Evolutionary conservation across 2,113 vertebrate genomes (phyloP), one percentile per base, ranked within the genome.

Genomic region (Desmodus rotundus): DNA sequence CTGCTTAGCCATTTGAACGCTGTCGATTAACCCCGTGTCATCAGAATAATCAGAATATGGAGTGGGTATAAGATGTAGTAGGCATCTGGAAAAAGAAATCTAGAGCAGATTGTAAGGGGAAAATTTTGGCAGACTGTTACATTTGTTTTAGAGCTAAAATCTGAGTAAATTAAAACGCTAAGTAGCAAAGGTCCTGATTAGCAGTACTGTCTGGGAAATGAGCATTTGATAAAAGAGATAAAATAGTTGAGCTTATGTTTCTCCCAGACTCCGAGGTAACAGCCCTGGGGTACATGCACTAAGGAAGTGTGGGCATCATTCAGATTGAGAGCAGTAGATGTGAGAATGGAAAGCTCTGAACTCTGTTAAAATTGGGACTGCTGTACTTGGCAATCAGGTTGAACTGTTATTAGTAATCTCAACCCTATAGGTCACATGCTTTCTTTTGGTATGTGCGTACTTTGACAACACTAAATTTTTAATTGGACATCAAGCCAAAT

Each of bases 1-100:
- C n/a, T 28, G 19, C 33, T 68, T 61, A 36, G 58, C 84, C 84
- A 58, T 85, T 87, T 96, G 84, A 96, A 56, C 70, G 87, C 52
- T 89, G 72, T 81, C 50, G 70, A 47, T 47, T 58, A 94, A 87
- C 70, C 74, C 28, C 72, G 5, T 87, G 45, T 85, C 82, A 76
- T 61, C 15, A 12, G 50, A 95, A 70, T 83, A 73, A 76, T 61
- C 12, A 12, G 50, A 95, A 70, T 83, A 67, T 9, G 65, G 17
- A 14, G 16, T 89, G 4, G 45, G 31, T 87, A 24, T 77, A 43
- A 38, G 58, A 81, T 43, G 9, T 38, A 90, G 26, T 92, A 97
- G 90, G 86, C 93, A 97, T 97, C 96, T 96, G 93, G 96, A 73
- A 91, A 85, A 26, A 81, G 76, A 96, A 74, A 70, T 45, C 67